phyloP scores from a whole-genome alignment of 2,888 invertebrate species.

The Gandaritis pyraliata region DNA sequence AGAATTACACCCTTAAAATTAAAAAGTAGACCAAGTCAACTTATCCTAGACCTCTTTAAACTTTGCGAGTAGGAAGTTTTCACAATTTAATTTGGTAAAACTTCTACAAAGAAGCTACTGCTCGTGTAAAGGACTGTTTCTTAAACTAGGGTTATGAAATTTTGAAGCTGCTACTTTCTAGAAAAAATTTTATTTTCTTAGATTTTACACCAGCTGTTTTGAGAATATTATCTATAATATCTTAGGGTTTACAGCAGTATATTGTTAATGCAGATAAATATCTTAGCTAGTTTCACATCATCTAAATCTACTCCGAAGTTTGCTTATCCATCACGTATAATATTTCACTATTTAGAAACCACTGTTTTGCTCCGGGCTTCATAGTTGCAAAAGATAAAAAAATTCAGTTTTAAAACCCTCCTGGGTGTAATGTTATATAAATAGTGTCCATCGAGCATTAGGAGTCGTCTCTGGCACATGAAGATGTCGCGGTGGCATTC shows the following conservation, averaged over 20 bases:
- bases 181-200: conserved; percentile 27
- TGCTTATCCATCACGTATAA: too few relatives aligned
- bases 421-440: conserved; percentile 44
- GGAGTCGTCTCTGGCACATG: conserved; percentile 65
- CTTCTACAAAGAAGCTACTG: conserved; percentile 31
- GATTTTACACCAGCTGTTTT: background rate
- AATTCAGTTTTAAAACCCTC: background rate
- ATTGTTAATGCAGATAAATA: too few relatives aligned
- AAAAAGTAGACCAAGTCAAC: conserved; percentile 22
- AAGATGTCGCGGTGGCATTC: conserved; percentile 77
- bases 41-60: conserved; percentile 25
- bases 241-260: too few relatives aligned
- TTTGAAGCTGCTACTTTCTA: conserved; percentile 27
- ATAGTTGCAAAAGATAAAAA: too few relatives aligned
- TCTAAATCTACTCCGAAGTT: too few relatives aligned
- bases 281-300: too few relatives aligned
- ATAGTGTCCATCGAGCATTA: conserved; percentile 58
- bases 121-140: conserved; percentile 22
- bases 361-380: too few relatives aligned
- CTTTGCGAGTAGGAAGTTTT: conserved; percentile 31
- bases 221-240: too few relatives aligned
- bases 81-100: conserved; percentile 37
- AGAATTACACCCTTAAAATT: conserved; percentile 28
- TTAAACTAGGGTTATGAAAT: conserved; percentile 36
- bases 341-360: too few relatives aligned